Evolutionary conservation across 1,140 invertebrate genomes (phyloP).

Genomic region (Physella acuta): DNA sequence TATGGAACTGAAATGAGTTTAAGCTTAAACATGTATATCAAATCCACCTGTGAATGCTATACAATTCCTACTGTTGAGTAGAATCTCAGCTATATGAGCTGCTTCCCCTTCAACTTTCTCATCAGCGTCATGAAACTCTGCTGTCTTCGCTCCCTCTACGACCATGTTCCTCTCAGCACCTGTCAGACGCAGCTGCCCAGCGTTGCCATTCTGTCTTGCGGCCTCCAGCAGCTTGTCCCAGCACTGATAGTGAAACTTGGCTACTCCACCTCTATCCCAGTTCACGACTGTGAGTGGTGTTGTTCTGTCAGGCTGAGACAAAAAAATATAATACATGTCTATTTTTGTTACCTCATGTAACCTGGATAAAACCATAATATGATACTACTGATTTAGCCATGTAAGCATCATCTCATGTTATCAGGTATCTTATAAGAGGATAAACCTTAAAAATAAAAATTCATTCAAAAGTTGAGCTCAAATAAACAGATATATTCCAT

Average conservation of each 20-base stretch:
- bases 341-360: no score
- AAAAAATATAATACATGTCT: no score
- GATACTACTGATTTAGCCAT: no score
- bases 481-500: no score
- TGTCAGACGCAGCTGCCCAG: not conserved
- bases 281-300: not conserved
- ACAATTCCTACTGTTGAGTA: conserved; percentile 42
- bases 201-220: not conserved
- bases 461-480: no score
- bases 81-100: conserved; percentile 33
- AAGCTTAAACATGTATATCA: not conserved
- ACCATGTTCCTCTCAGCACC: conserved; percentile 44
- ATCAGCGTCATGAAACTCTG: conserved; percentile 43
- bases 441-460: no score
- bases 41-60: conserved; percentile 51
- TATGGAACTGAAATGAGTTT: not conserved
- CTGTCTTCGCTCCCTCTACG: conserved; percentile 41
- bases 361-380: no score
- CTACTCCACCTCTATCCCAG: not conserved
- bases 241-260: not conserved
- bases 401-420: no score
- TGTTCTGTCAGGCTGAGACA: not conserved
- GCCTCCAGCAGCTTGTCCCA: not conserved
- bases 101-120: conserved; percentile 35
- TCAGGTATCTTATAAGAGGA: no score